A percentile compares a stretch with the other conserved stretches of the same genome.
These are phyloP conservation scores for Forbesichthys agassizii DNA, from an alignment of 2,113 vertebrate genomes.

Conservation along the genomic window DNA sequence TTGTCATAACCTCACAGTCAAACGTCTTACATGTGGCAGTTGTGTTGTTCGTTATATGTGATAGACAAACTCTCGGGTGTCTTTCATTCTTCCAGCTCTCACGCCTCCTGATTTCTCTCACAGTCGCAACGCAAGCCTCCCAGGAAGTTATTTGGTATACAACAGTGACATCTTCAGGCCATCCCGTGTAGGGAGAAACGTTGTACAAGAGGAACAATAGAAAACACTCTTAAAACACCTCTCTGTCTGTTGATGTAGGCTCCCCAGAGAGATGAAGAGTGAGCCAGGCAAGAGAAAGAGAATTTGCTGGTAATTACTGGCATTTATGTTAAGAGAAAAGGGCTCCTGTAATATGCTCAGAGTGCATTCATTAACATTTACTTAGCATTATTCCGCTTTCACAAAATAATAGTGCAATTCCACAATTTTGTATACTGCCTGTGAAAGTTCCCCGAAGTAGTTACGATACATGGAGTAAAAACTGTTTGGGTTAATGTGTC, in stretches of 20 bases:
- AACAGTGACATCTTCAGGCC: conserved; percentile 80
- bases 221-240: conserved; percentile 11
- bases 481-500: not conserved
- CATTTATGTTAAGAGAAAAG: conserved; percentile 58
- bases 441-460: not conserved
- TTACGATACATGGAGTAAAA: too few relatives aligned
- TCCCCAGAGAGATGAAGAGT: conserved; percentile 17
- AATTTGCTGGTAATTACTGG: conserved; percentile 64
- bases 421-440: not conserved
- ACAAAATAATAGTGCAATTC: conserved; percentile 10
- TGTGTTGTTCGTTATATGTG: conserved; percentile 46
- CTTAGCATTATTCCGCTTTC: conserved; percentile 40
- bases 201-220: conserved; percentile 27
- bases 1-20: conserved; percentile 45
- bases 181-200: conserved; percentile 5
- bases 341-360: conserved; percentile 47
- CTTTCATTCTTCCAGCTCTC: conserved; percentile 2
- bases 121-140: not conserved
- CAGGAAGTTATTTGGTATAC: conserved; percentile 61
- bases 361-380: conserved; percentile 70
- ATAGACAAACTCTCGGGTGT: conserved; percentile 20
- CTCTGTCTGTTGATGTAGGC: conserved; percentile 23
- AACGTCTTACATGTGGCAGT: conserved; percentile 32
- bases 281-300: conserved; percentile 4
- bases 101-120: conserved; percentile 1